Base-by-base conservation (phyloP, 1,140 invertebrate genomes). In the Parapsyche elsis region DNA sequence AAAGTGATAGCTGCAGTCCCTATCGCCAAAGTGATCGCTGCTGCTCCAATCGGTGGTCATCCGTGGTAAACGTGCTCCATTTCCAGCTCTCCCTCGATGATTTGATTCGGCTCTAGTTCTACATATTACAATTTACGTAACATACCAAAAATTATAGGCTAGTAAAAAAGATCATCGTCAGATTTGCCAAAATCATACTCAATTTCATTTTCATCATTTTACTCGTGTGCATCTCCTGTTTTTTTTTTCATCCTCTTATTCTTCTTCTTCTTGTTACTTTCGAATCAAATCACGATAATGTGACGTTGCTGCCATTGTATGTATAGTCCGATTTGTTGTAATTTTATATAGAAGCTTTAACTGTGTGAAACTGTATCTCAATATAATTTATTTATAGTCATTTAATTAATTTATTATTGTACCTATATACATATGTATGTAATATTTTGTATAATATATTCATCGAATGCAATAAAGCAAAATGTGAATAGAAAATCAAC, bases 1-100 rank as follows among this genome's bases (percentile, higher is more conserved):
- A 87, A 88, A 24, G 85, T 86, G 9, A 85, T 85, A 5, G 86
- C 88, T 0, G 88, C 84, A 45, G 80, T 84, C 9, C 81, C 83
- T 0, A 83, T 81, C 12, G 81, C 84, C 49, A 84, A 84, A 80
- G 84, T 84, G 4, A 81, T 82, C 49, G 81, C 86, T 5, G 85
- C 88, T 0, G 89, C 90, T 2, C 85, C 88, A 5, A 83, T 89
- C 1, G 84, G 85, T 61, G 86, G 85, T 30, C 86, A 38, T 82
- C 21, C 83, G 78, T 84, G 84, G 85, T 84, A 84, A 85, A 80
- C 81, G 76, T 83, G 83, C 61, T 80, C 79, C 9, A 76, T 1
- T 67, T 5, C 49, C 38, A 23, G 44, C 21, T 49, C 12, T 21
- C 26, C 71, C 44, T 45, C 26, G 73, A 75, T 19, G 77, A 78